Evolutionary conservation across 2,888 invertebrate species (phyloP).

Genomic region (Oligia strigilis): DNA sequence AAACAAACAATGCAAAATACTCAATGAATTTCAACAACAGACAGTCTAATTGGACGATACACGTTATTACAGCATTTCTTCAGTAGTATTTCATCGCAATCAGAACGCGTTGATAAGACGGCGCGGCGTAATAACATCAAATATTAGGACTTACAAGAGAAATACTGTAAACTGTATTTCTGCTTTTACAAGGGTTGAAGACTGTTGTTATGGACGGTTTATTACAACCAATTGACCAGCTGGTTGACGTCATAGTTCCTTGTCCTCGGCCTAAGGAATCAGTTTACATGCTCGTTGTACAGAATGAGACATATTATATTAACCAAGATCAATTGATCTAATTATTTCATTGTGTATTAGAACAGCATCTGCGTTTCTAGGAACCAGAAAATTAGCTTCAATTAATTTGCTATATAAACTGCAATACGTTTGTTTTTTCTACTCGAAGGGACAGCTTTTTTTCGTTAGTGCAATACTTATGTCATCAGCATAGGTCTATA

Average conservation of each 20-base stretch:
- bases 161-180: not conserved
- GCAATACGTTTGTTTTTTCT: not conserved
- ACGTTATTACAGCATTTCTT: slow-evolving; percentile 32
- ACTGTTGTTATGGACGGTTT: slow-evolving; percentile 20
- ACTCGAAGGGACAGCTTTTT: not conserved
- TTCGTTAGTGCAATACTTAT: slow-evolving; percentile 2
- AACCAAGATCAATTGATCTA: slow-evolving; percentile 52
- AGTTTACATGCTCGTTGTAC: slow-evolving; percentile 46
- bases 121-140: not conserved
- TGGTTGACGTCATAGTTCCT: slow-evolving; percentile 52
- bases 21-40: slow-evolving; percentile 49
- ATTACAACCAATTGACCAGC: slow-evolving; percentile 48
- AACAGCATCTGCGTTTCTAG: slow-evolving; percentile 22
- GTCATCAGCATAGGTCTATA: not conserved
- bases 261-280: slow-evolving; percentile 60
- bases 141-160: not conserved
- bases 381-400: not conserved
- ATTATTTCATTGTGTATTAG: slow-evolving; percentile 25
- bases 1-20: slow-evolving; percentile 46
- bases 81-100: slow-evolving; percentile 26
- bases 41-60: slow-evolving; percentile 45
- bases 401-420: not conserved
- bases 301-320: slow-evolving; percentile 40
- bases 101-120: slow-evolving; percentile 21
- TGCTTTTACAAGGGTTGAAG: slow-evolving; percentile 13